Percentiles rank a stretch among this genome's conserved stretches.
Conservation (phyloP, 2,113 vertebrate genomes). For the Mormoops blainvillei region DNA sequence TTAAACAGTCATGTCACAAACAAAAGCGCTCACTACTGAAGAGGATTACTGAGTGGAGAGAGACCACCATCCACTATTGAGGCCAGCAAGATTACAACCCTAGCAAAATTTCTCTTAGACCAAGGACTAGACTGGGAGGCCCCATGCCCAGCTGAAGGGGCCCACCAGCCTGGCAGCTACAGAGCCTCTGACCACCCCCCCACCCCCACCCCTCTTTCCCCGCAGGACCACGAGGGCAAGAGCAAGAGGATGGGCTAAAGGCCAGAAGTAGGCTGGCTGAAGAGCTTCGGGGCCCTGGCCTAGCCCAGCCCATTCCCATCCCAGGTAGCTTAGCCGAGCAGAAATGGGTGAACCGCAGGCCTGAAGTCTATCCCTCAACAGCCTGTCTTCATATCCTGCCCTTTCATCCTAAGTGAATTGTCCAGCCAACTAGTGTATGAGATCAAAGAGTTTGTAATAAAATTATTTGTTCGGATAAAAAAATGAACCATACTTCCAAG, state of each 20-base stretch:
- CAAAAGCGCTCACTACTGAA: background rate
- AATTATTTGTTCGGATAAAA: slow-evolving; percentile 44
- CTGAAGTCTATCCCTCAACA: background rate
- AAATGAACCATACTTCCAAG: background rate
- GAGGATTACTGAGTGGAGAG: background rate
- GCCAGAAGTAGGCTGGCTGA: background rate
- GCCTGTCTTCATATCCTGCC: background rate
- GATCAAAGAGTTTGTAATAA: slow-evolving; percentile 2
- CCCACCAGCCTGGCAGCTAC: background rate
- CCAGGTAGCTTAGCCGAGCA: background rate
- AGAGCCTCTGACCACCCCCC: background rate
- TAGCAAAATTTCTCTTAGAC: background rate
- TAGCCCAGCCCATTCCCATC: background rate
- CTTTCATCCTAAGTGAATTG: background rate
- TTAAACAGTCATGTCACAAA: background rate
- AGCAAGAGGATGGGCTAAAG: background rate
- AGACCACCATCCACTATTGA: background rate
- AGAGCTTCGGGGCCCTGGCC: background rate
- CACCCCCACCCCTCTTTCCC: background rate
- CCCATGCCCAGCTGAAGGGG: background rate
- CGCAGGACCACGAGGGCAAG: rapidly evolving
- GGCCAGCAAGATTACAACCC: background rate
- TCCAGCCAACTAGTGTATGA: background rate
- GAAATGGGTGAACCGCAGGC: background rate
- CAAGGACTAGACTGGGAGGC: background rate